A percentile compares a stretch with the other conserved stretches of the same genome.
These are phyloP conservation scores for Sylvicola fuscatus DNA, from an alignment of 2,888 invertebrate genomes.

Conservation along the genomic window DNA sequence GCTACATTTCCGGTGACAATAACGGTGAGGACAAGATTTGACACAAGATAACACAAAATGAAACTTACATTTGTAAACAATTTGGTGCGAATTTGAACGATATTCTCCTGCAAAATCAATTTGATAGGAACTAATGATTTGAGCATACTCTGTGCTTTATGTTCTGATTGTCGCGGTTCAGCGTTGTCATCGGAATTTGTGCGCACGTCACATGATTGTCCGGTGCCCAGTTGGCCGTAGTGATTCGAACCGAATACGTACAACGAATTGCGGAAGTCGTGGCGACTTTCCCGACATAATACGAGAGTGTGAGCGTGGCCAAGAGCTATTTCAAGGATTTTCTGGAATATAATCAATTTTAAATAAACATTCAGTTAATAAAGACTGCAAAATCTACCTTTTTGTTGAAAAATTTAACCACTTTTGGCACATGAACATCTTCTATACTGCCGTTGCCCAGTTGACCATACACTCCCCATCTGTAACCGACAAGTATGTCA, in stretches of 20 bases:
- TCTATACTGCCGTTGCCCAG: conserved; percentile 67
- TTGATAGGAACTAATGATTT: conserved; percentile 26
- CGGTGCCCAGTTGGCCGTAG: conserved; percentile 70
- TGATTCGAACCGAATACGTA: conserved; percentile 72
- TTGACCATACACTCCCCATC: conserved; percentile 89
- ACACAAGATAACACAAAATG: conserved; percentile 2
- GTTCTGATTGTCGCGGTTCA: background rate
- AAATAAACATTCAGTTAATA: background rate
- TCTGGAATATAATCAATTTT: conserved; percentile 11
- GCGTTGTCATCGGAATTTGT: background rate
- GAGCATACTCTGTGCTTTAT: conserved; percentile 7
- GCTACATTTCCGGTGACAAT: conserved; percentile 32
- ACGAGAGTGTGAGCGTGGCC: conserved; percentile 25
- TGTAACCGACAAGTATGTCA: too few species aligned
- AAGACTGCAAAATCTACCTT: conserved; percentile 17
- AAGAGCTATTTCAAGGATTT: conserved; percentile 27
- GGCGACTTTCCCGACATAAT: conserved; percentile 13
- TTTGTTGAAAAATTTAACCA: conserved; percentile 26
- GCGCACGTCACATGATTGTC: conserved; percentile 17
- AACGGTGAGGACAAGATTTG: conserved; percentile 6
- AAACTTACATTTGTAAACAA: conserved; percentile 56
- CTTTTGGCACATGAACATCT: conserved; percentile 36
- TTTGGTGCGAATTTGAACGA: conserved; percentile 32
- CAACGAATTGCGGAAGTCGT: conserved; percentile 18
- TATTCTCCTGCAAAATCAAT: conserved; percentile 16